Percentiles rank a stretch among this genome's conserved stretches.
phyloP scores from a whole-genome alignment of 2,113 vertebrate genomes.

The Zootoca vivipara region DNA sequence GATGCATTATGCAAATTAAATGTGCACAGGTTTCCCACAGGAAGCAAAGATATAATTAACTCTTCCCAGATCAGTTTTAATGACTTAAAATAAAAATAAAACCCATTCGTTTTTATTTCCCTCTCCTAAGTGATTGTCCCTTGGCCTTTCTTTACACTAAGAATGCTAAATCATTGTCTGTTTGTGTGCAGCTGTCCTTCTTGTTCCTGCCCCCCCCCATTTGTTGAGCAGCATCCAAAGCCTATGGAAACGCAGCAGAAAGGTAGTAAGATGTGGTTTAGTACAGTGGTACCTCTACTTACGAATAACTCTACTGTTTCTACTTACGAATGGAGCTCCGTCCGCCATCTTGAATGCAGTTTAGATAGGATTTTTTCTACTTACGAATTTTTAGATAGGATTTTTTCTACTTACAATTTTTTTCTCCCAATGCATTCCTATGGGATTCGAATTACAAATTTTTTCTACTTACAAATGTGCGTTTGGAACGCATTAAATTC shows the following conservation, averaged over 20 bases:
- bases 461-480: no score
- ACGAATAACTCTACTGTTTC: no score
- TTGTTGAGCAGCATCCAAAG: background rate
- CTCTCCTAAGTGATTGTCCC: background rate
- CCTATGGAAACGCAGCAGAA: background rate
- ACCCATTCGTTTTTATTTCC: constrained; percentile 26
- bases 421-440: no score
- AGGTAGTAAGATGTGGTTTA: background rate
- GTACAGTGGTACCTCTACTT: no score
- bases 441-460: no score
- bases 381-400: no score
- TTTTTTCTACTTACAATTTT: no score
- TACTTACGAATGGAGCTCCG: no score
- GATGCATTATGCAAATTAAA: constrained; percentile 40
- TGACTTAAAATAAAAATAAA: constrained; percentile 43
- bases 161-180: constrained; percentile 9
- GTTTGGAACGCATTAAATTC: no score
- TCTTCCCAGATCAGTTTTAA: constrained; percentile 32
- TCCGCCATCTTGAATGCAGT: no score
- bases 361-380: no score
- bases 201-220: background rate
- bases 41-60: constrained; percentile 52
- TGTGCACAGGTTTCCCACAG: constrained; percentile 37
- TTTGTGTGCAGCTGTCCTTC: background rate
- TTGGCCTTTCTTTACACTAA: background rate